These are phyloP conservation scores for Gouania willdenowi DNA, from an alignment of 2,797 vertebrate genomes.

Conservation along the genomic window DNA sequence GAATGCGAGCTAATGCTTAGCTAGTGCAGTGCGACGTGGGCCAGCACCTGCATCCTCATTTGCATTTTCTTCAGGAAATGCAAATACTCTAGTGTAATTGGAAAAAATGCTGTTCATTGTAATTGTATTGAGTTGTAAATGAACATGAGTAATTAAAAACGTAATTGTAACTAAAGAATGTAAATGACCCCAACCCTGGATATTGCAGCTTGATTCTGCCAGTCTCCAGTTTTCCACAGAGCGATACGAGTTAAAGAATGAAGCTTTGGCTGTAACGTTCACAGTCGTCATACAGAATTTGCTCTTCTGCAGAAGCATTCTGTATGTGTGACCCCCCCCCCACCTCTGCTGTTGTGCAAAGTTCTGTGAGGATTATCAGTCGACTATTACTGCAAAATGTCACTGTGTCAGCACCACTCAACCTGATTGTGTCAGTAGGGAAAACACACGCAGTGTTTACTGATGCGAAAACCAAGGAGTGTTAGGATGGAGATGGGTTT, in stretches of 20 bases:
- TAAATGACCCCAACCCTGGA: too few relatives aligned
- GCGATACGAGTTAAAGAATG: constrained; percentile 61
- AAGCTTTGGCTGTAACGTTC: constrained; percentile 52
- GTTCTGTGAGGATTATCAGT: constrained; percentile 66
- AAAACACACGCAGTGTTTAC: constrained; percentile 45
- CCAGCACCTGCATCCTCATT: too few relatives aligned
- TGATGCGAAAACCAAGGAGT: constrained; percentile 32
- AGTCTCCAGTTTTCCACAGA: constrained; percentile 50
- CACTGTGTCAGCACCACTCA: constrained; percentile 64
- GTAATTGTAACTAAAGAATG: too few relatives aligned
- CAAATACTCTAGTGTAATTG: too few relatives aligned
- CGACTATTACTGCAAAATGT: constrained; percentile 66
- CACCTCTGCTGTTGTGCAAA: constrained; percentile 38
- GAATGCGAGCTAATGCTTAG: too few relatives aligned
- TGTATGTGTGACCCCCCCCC: constrained; percentile 33
- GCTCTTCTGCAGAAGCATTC: constrained; percentile 46
- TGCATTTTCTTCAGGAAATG: too few relatives aligned
- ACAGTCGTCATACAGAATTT: constrained; percentile 51
- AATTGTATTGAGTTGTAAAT: too few relatives aligned
- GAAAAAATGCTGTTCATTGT: too few relatives aligned
- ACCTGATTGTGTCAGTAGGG: constrained; percentile 62
- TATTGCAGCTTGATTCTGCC: constrained; percentile 49
- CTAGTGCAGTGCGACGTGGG: too few relatives aligned
- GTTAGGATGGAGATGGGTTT: constrained; percentile 14
- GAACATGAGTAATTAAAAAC: too few relatives aligned